Percentiles rank a stretch among this genome's conserved stretches.
Conservation (phyloP, 2,797 vertebrate genomes). For the Lophius americanus region DNA sequence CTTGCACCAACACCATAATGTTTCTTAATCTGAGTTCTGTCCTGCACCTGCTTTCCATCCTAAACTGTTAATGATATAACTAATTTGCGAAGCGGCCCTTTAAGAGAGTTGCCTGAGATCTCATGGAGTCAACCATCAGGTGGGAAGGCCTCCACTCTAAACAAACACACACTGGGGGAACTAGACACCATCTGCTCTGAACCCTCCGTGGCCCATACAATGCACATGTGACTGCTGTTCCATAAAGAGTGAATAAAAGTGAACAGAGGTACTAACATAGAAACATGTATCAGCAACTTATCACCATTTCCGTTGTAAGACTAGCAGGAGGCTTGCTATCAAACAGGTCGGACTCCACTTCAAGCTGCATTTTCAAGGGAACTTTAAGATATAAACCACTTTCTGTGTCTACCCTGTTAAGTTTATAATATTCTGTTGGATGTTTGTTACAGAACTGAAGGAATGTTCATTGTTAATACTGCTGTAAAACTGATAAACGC, state of each 20-base stretch:
- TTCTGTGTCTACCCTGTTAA: too few species aligned
- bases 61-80: slow-evolving; percentile 54
- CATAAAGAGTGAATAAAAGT: slow-evolving; percentile 23
- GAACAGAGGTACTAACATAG: slow-evolving; percentile 35
- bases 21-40: slow-evolving; percentile 19
- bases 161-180: slow-evolving; percentile 63
- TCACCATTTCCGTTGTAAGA: slow-evolving; percentile 27
- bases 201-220: slow-evolving; percentile 46
- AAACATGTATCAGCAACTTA: slow-evolving; percentile 51
- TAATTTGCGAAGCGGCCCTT: slow-evolving; percentile 61
- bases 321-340: slow-evolving; percentile 47
- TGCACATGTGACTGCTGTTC: slow-evolving; percentile 48
- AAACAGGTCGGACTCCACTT: slow-evolving; percentile 41
- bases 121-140: slow-evolving; percentile 58
- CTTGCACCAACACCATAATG: slow-evolving; percentile 9
- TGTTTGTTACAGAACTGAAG: too few species aligned
- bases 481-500: too few species aligned
- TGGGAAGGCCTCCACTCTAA: slow-evolving; percentile 62
- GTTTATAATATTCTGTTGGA: too few species aligned
- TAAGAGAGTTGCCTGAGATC: slow-evolving; percentile 54
- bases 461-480: too few species aligned
- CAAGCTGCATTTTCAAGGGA: neutral
- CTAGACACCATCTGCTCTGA: slow-evolving; percentile 70
- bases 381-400: too few species aligned
- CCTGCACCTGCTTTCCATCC: slow-evolving; percentile 41